Conservation (phyloP, 2,888 invertebrate species). For the Cephus rjabovi region DNA sequence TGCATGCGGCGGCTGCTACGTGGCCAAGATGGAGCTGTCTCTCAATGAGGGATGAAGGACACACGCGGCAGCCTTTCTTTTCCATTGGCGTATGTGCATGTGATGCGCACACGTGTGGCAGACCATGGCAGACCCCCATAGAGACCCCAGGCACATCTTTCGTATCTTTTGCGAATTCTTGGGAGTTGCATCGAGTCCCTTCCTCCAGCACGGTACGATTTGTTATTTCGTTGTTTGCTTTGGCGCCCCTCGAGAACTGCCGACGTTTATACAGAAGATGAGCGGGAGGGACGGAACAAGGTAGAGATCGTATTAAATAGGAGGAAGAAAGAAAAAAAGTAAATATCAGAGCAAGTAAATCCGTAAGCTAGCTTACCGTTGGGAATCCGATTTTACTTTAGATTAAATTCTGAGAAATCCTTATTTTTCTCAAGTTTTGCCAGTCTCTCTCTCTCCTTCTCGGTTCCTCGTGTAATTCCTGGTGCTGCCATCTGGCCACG, state of each 20-base stretch:
- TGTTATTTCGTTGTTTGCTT: slow-evolving; percentile 1
- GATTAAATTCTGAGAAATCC: slow-evolving; percentile 56
- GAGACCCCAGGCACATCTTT: neutral
- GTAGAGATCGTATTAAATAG: slow-evolving; percentile 39
- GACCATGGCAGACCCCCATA: neutral
- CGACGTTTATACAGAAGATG: too few species aligned
- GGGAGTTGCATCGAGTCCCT: neutral
- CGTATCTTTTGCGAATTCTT: neutral
- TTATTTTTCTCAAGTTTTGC: slow-evolving; percentile 14
- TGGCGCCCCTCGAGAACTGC: slow-evolving; percentile 6
- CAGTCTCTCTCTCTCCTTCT: too few species aligned
- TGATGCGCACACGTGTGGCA: neutral
- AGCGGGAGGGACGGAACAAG: slow-evolving; percentile 32
- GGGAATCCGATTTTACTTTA: slow-evolving; percentile 50
- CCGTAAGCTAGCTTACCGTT: neutral
- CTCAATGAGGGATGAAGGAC: slow-evolving; percentile 56
- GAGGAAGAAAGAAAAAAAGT: slow-evolving; percentile 18
- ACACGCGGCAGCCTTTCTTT: slow-evolving; percentile 42
- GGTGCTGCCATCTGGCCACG: too few species aligned
- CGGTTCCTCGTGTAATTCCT: neutral
- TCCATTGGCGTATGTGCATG: neutral
- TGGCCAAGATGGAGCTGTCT: slow-evolving; percentile 57
- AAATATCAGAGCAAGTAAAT: neutral
- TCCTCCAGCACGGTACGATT: slow-evolving; percentile 4
- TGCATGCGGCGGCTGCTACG: too few species aligned